These are phyloP conservation scores for Percopsis omiscomaycus DNA, from an alignment of 2,797 vertebrate genomes.

Conservation along the genomic window DNA sequence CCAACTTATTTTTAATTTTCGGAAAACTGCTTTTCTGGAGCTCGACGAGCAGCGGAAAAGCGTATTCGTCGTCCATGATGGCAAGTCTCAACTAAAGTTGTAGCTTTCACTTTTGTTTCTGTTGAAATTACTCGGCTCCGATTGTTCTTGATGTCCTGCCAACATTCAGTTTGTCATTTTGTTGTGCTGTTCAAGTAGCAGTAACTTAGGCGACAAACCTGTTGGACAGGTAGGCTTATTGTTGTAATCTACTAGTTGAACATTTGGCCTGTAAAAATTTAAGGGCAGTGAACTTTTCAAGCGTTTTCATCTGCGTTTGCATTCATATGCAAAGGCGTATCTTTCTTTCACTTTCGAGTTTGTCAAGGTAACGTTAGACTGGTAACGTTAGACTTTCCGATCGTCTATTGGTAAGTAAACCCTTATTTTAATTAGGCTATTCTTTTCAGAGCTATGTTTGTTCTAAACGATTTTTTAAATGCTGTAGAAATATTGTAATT, in stretches of 20 bases:
- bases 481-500: too few relatives aligned
- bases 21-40: conserved; percentile 35
- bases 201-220: too few relatives aligned
- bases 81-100: accelerated
- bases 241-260: neutral
- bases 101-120: conserved; percentile 75
- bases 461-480: too few relatives aligned
- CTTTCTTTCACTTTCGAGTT: conserved; percentile 35
- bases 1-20: conserved; percentile 66
- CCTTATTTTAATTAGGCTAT: too few relatives aligned
- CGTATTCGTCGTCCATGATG: conserved; percentile 34
- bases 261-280: neutral
- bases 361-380: neutral
- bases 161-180: too few relatives aligned
- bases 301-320: neutral
- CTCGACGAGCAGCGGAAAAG: conserved; percentile 54
- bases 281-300: neutral
- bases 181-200: neutral
- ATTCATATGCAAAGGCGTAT: neutral
- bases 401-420: too few relatives aligned
- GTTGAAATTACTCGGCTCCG: neutral
- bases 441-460: too few relatives aligned
- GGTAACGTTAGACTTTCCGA: conserved; percentile 18
- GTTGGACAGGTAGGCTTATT: neutral
- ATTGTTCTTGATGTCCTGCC: too few relatives aligned